phyloP scores from a whole-genome alignment of 2,888 invertebrate genomes.

The Cephus pygmeus region DNA sequence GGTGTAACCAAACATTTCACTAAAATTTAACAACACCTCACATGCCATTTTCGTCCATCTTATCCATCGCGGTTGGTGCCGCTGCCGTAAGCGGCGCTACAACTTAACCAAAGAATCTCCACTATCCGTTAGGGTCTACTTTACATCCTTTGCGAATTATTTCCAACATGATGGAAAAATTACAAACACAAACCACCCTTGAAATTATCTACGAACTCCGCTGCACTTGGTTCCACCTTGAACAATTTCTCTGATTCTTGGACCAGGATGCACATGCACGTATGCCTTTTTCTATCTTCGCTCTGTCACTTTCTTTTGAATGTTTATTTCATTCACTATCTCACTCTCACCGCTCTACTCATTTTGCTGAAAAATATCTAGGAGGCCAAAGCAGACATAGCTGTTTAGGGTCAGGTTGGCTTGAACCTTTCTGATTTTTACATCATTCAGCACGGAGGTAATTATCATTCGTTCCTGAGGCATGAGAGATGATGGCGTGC shows the following conservation, averaged over 20 bases:
- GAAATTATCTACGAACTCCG: no score
- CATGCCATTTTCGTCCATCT: conserved; percentile 63
- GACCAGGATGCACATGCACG: no score
- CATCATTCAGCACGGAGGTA: conserved; percentile 6
- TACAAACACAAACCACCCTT: no score
- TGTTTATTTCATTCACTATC: no score
- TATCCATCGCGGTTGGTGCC: conserved; percentile 20
- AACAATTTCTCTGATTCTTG: no score
- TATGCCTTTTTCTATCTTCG: no score
- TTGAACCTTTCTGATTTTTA: background rate
- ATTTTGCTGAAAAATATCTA: background rate
- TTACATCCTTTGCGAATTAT: no score
- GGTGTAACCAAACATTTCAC: conserved; percentile 68
- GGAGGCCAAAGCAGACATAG: conserved; percentile 13
- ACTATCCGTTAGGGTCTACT: no score
- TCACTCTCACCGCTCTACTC: background rate
- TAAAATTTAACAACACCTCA: conserved; percentile 61
- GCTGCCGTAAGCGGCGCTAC: conserved; percentile 35
- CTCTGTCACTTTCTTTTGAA: no score
- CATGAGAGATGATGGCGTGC: conserved; percentile 32
- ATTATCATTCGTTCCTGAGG: background rate
- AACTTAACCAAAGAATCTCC: no score
- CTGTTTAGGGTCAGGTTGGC: background rate
- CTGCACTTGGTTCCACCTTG: no score
- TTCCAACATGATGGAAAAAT: no score